These are phyloP conservation scores for Lepus townsendii DNA, from an alignment of 2,797 vertebrate species.

Conservation along the genomic window DNA sequence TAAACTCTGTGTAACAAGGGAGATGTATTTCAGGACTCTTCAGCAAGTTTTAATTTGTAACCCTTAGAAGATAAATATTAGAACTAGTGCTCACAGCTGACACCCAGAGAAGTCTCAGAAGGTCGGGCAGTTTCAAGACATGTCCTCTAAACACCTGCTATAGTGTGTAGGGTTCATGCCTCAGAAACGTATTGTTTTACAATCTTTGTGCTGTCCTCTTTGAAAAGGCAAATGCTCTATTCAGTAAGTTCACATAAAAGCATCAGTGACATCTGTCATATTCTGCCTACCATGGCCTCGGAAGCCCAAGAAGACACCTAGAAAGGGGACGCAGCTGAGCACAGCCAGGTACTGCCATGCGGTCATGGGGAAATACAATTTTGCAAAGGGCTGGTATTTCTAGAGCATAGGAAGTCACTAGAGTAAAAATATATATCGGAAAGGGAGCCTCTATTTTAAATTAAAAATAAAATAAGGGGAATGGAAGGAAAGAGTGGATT, in stretches of 20 bases:
- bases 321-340: neutral
- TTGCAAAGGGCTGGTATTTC: slow-evolving; percentile 10
- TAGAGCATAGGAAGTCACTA: neutral
- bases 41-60: neutral
- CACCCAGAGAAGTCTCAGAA: neutral
- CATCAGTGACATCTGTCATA: neutral
- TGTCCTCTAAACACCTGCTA: neutral
- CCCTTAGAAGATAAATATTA: neutral
- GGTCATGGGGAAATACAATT: neutral
- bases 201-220: neutral
- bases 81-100: neutral
- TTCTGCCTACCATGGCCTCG: neutral
- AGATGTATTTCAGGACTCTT: neutral
- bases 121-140: neutral
- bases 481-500: neutral
- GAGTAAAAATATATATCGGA: neutral
- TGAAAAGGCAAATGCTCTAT: slow-evolving; percentile 35
- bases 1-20: neutral
- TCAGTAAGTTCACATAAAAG: neutral
- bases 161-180: neutral
- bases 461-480: slow-evolving; percentile 46
- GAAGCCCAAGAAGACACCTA: neutral
- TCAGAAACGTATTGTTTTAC: neutral
- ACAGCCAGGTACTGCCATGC: neutral
- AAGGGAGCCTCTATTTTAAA: neutral